Base-by-base conservation (phyloP, 2,113 vertebrate genomes). In the Microtus richardsoni region DNA sequence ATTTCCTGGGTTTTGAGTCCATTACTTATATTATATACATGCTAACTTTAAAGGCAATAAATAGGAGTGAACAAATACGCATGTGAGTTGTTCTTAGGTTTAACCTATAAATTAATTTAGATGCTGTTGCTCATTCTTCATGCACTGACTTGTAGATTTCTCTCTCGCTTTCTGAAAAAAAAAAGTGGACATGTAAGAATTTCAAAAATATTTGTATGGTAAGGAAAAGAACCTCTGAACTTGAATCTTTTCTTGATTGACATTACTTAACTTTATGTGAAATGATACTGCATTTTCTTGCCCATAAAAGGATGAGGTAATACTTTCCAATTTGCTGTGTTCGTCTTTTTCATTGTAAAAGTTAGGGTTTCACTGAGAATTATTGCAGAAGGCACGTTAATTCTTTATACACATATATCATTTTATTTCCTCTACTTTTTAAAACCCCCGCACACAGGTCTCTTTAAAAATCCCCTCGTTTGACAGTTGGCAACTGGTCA, bases 361-460 rank as follows among this genome's bases (percentile, higher is more conserved):
- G 24, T 91, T 88, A 82, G 26, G 58, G 58, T 74, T 84, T 94
- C 88, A 91, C 60, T 73, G 33, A 92, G 36, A 97, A 93, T 93
- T 96, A 64, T 88, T 87, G 30, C 70, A 75, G 52, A 47, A 77
- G 64, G 77, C 92, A 91, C 64, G 62, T 22, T 68, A 77, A 93
- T 95, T 95, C 89, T 91, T 94, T 95, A 89, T 94, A 66, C 5
- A 68, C 77, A 36, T 91, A 52, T 90, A 85, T 93, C 71, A 94
- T 94, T 96, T 97, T 91, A 96, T 44, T 78, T 94, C 70, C 26
- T 96, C 13, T 91, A 19, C 91, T 60, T 96, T 97, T 98, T 94
- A 47, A 93, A 95, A 91, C 62, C 28, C 75, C 75, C 86, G 2
- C 39, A 66, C 19, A 3, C 10, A 84, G 47, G 79, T 95, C 17